Evolutionary conservation across 2,797 vertebrate species (phyloP).

Genomic region (Tragopan temminckii): DNA sequence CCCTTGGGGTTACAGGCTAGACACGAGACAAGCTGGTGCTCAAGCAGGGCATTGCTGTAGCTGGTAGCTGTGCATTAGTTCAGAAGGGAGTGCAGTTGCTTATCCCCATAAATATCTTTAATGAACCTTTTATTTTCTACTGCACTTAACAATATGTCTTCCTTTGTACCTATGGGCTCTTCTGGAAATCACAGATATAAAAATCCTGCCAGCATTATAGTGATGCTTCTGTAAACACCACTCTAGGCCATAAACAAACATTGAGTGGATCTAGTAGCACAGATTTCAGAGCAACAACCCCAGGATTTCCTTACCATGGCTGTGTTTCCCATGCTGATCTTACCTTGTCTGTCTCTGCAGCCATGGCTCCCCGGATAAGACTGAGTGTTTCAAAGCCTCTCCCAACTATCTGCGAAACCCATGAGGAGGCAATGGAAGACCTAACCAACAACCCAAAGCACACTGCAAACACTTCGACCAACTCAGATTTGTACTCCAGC

Average conservation of each 20-base stretch:
- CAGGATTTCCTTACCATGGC: not conserved
- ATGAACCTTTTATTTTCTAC: not conserved
- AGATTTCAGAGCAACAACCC: not conserved
- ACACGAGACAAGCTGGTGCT: rapidly evolving
- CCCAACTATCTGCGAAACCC: conserved; percentile 87
- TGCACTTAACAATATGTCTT: not conserved
- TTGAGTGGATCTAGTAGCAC: not conserved
- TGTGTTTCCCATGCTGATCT: not conserved
- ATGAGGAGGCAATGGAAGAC: conserved; percentile 82
- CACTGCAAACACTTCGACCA: not conserved
- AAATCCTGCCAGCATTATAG: not conserved
- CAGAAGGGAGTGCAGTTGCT: not conserved
- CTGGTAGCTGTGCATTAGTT: not conserved
- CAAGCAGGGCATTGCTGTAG: not conserved
- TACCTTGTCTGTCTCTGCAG: conserved; percentile 68
- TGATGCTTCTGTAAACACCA: not conserved
- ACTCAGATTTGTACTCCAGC: conserved; percentile 72
- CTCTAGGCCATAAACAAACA: not conserved
- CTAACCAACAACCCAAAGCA: conserved; percentile 55
- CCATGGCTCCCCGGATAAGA: conserved; percentile 86
- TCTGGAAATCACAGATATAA: not conserved
- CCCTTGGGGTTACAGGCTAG: not conserved
- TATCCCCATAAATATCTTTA: not conserved
- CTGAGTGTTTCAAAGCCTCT: conserved; percentile 82
- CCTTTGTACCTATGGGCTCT: not conserved